These are phyloP conservation scores for Uloborus diversus DNA, from an alignment of 1,140 invertebrate species.

Conservation along the genomic window DNA sequence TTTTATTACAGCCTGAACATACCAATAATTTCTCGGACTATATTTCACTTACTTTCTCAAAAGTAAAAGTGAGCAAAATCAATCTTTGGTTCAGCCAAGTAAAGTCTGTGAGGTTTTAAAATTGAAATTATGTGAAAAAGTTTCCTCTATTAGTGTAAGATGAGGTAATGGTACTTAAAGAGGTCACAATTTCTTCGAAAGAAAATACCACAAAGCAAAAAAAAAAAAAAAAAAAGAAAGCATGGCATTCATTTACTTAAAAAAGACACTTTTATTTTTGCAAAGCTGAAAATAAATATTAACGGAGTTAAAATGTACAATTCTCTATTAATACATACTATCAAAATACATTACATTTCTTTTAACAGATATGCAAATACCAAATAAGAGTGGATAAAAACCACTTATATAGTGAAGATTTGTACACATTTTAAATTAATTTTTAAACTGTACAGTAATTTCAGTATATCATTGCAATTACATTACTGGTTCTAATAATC, in stretches of 20 bases:
- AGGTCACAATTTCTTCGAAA: neutral
- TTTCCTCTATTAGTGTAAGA: too few relatives aligned
- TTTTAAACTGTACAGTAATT: conserved; percentile 47
- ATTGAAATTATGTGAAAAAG: too few relatives aligned
- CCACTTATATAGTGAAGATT: conserved; percentile 48
- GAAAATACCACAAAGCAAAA: neutral
- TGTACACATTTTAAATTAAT: conserved; percentile 51
- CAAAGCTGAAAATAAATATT: conserved; percentile 56
- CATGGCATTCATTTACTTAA: neutral
- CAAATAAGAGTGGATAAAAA: conserved; percentile 52
- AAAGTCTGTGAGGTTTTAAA: too few relatives aligned
- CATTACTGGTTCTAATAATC: conserved; percentile 7
- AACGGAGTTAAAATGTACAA: conserved; percentile 54
- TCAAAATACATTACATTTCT: conserved; percentile 57
- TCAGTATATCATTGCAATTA: conserved; percentile 29
- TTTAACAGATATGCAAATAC: conserved; percentile 53
- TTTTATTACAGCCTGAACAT: too few relatives aligned
- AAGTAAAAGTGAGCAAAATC: too few relatives aligned
- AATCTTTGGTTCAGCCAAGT: too few relatives aligned
- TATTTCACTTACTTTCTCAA: too few relatives aligned
- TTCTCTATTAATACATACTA: conserved; percentile 55
- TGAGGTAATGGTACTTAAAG: too few relatives aligned
- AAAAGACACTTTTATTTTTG: conserved; percentile 52
- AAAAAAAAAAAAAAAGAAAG: neutral
- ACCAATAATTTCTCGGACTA: too few relatives aligned